Base-by-base conservation (phyloP, 2,113 vertebrate genomes). In the Amazona vittata region DNA sequence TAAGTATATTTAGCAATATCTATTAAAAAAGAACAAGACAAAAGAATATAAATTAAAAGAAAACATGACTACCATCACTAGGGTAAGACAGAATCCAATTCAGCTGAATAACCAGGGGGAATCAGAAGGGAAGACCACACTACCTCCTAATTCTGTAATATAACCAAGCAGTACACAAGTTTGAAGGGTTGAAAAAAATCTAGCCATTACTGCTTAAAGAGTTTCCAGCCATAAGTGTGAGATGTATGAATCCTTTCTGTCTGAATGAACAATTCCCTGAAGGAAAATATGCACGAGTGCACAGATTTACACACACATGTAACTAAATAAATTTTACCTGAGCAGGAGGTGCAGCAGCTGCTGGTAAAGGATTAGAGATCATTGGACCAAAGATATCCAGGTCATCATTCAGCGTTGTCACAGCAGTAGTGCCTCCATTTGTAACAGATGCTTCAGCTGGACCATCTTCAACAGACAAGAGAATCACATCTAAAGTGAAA, bases 301-400 rank as follows among this genome's bases (percentile, higher is more conserved):
- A n/a, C 15, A n/a, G 8, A 47, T 37, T 62, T 86, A 64, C 1
- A 2, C 26, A 44, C 4, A 44, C 18, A 49, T 21, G 4, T 4
- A 79, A 46, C 6, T 35, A 75, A 75, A 35, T 79, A 83, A 65
- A 60, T 83, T 92, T 81, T 98, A 98, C 98, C 98, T 98, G 98
- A 82, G 96, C 94, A 44, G 97, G 81, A 62, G 98, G 94, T 94
- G 96, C 90, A 90, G 97, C 94, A 88, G 97, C 78, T 71, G 98
- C 98, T 73, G 99, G 99, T 82, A 99, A 98, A 83, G 99, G 99
- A 96, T 99, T 99, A 89, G 99, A 99, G 59, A 99, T 99, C 99
- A 99, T 99, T 49, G 99, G 99, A 87, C 99, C 99, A 79, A 99
- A 99, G 97, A 99, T 99, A 97, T 99, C 99, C 93, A 99, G 95